Percentiles rank a stretch among this genome's conserved stretches.
phyloP scores from a whole-genome alignment of 2,113 vertebrate genomes.

The Gambusia holbrooki region DNA sequence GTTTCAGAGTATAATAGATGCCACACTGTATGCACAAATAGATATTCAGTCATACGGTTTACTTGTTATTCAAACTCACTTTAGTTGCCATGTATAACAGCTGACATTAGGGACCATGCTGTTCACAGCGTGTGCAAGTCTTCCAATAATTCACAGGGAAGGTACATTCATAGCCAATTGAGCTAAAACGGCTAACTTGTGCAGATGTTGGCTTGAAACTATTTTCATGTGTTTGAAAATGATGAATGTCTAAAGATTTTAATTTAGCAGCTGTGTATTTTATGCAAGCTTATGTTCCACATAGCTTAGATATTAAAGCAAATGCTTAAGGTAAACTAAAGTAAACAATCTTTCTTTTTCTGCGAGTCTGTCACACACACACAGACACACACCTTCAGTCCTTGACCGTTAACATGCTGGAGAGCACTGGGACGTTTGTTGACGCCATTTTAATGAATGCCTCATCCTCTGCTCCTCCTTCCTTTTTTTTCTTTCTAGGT shows the following conservation, averaged over 20 bases:
- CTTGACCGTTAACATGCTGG: background rate
- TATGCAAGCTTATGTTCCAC: background rate
- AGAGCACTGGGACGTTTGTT: slow-evolving; percentile 58
- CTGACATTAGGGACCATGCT: background rate
- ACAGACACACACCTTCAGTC: slow-evolving; percentile 10
- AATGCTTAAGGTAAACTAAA: too few species aligned
- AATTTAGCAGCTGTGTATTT: background rate
- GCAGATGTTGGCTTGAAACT: background rate
- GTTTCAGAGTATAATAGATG: background rate
- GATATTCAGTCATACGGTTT: background rate
- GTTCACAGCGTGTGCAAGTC: background rate
- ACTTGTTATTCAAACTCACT: background rate
- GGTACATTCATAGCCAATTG: background rate
- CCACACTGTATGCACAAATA: background rate
- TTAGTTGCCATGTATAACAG: background rate
- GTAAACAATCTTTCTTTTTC: background rate
- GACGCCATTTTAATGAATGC: slow-evolving; percentile 63
- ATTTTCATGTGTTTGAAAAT: background rate
- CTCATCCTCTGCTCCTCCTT: slow-evolving; percentile 37
- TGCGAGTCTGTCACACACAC: background rate
- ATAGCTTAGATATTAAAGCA: background rate
- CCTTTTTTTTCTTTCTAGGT: slow-evolving; percentile 13
- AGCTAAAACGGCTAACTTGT: background rate
- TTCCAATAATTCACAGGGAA: background rate
- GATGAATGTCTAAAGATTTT: background rate